phyloP scores from a whole-genome alignment of 1,140 invertebrate species.

The Zelostemma sp. region DNA sequence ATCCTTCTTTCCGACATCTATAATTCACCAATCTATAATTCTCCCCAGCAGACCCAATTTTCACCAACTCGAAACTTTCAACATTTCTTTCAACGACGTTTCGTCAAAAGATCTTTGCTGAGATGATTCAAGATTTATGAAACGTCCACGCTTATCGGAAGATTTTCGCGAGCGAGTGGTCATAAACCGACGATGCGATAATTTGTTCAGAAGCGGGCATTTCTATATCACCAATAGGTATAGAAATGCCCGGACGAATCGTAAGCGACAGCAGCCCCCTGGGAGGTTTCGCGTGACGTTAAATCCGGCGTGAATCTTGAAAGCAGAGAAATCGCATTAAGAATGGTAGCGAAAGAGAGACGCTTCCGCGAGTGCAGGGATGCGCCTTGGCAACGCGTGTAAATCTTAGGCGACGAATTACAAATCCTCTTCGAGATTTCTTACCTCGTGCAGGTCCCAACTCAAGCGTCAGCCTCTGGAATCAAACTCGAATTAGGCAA shows the following conservation, averaged over 20 bases:
- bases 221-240: slow-evolving; percentile 19
- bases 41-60: no score
- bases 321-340: slow-evolving; percentile 50
- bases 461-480: slow-evolving; percentile 20
- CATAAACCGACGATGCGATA: slow-evolving; percentile 40
- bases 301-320: slow-evolving; percentile 48
- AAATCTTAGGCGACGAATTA: slow-evolving; percentile 54
- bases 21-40: not conserved
- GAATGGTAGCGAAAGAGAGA: slow-evolving; percentile 39
- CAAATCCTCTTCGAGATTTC: slow-evolving; percentile 55
- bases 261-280: slow-evolving; percentile 43
- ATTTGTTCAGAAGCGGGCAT: slow-evolving; percentile 43
- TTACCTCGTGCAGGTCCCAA: slow-evolving; percentile 24
- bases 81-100: no score
- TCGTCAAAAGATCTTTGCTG: no score
- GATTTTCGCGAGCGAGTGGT: slow-evolving; percentile 38
- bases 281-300: slow-evolving; percentile 42
- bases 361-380: slow-evolving; percentile 28
- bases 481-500: slow-evolving; percentile 37
- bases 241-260: slow-evolving; percentile 45
- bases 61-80: no score
- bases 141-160: not conserved
- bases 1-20: slow-evolving; percentile 33
- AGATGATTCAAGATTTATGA: no score
- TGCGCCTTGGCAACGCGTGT: slow-evolving; percentile 36